phyloP scores from a whole-genome alignment of 2,113 vertebrate genomes.

The Erpornis zantholeuca region DNA sequence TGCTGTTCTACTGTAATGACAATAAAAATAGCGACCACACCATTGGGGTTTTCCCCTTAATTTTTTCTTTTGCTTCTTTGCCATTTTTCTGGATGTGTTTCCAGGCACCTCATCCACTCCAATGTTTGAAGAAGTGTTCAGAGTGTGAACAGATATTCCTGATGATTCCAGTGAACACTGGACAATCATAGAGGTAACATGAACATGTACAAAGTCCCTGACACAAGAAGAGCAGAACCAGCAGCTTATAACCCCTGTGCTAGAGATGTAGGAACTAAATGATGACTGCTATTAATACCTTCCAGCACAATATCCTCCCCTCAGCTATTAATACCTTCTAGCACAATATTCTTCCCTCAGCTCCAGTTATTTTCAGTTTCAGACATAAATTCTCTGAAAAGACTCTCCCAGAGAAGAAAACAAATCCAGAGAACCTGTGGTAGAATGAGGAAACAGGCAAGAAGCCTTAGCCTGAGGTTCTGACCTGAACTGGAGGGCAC shows the following conservation, averaged over 20 bases:
- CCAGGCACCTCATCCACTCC: not conserved
- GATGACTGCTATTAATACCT: conserved; percentile 17
- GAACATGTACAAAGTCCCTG: not conserved
- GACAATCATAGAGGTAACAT: not conserved
- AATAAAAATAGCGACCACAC: not conserved
- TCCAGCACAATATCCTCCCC: not conserved
- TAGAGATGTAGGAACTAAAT: not conserved
- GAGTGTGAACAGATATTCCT: not conserved
- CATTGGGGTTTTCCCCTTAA: accelerated
- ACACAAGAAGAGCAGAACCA: not conserved
- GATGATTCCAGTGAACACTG: not conserved
- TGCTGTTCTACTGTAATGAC: not conserved
- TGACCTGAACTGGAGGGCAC: not conserved
- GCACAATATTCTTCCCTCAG: not conserved
- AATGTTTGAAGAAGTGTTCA: not conserved
- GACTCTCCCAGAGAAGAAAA: not conserved
- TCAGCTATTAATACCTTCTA: conserved; percentile 8
- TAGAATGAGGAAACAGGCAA: not conserved
- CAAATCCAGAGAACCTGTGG: not conserved
- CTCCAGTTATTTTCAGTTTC: not conserved
- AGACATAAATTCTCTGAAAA: not conserved
- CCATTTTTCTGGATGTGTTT: not conserved
- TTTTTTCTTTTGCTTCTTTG: not conserved
- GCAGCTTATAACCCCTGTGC: not conserved
- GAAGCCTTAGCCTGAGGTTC: not conserved